Evolutionary conservation across 2,797 vertebrate species (phyloP).

Genomic region (Lindbergichthys nudifrons): DNA sequence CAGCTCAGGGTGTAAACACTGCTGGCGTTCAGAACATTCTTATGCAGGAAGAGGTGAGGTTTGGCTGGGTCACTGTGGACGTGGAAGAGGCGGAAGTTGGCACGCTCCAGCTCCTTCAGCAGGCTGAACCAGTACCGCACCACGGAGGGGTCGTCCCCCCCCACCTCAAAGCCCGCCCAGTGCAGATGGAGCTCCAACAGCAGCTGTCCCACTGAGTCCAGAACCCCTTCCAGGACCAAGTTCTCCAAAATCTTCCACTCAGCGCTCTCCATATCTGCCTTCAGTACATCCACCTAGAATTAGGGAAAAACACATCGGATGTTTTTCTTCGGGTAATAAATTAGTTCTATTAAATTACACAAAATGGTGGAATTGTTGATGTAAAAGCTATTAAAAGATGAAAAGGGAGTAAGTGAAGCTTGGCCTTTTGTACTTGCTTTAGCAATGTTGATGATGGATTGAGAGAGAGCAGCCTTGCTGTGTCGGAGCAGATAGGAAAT

Average conservation of each 20-base stretch:
- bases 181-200: conserved; percentile 93
- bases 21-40: conserved; percentile 91
- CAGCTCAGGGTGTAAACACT: conserved; percentile 92
- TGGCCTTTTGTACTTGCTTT: conserved; percentile 50
- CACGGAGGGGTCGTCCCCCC: conserved; percentile 89
- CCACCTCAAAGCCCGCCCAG: conserved; percentile 97
- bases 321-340: conserved; percentile 26
- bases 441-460: conserved; percentile 49
- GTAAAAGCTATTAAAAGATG: conserved; percentile 55
- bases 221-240: conserved; percentile 90
- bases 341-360: conserved; percentile 18
- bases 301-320: neutral
- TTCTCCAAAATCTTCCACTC: conserved; percentile 99
- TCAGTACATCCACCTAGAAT: conserved; percentile 92
- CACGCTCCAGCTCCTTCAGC: conserved; percentile 90
- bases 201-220: conserved; percentile 92
- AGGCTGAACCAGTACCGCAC: conserved; percentile 97
- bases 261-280: conserved; percentile 94
- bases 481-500: conserved; percentile 37
- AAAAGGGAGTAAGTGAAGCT: conserved; percentile 48
- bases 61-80: conserved; percentile 87
- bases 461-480: conserved; percentile 40
- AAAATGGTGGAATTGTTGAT: conserved; percentile 25
- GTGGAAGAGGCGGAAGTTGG: conserved; percentile 92
- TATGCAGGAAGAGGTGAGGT: conserved; percentile 91